A percentile compares a stretch with the other conserved stretches of the same genome.
Conservation (phyloP, 2,113 vertebrate species). For the Orientallactaga bullata region DNA sequence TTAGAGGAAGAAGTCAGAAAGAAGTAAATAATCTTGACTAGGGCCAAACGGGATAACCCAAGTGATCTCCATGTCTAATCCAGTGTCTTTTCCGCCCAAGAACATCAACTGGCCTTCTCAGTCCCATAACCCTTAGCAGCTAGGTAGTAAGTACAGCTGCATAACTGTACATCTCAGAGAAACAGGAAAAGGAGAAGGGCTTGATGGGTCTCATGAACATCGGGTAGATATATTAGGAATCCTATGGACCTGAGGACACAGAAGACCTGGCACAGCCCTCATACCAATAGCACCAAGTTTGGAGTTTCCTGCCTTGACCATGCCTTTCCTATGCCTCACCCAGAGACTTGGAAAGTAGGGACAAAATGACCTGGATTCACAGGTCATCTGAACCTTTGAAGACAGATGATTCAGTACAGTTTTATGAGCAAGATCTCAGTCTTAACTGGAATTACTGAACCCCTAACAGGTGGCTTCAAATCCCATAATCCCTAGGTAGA, state of each 20-base stretch:
- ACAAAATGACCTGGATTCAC: background rate
- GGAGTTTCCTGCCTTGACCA: background rate
- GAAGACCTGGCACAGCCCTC: background rate
- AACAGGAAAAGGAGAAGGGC: background rate
- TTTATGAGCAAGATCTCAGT: slow-evolving; percentile 9
- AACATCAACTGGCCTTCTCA: background rate
- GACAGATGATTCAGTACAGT: background rate
- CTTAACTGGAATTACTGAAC: slow-evolving; percentile 1
- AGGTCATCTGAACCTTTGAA: background rate
- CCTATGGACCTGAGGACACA: background rate
- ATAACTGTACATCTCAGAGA: background rate
- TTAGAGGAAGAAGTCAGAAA: slow-evolving; percentile 13
- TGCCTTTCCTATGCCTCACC: background rate
- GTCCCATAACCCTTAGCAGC: background rate
- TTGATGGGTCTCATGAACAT: background rate
- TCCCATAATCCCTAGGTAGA: background rate
- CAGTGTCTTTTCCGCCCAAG: background rate
- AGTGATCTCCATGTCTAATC: background rate
- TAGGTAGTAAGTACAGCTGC: background rate
- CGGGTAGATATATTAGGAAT: background rate
- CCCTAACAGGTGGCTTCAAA: background rate
- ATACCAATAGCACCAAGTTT: background rate
- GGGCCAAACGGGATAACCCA: background rate
- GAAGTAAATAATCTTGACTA: background rate
- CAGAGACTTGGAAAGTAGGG: background rate